Evolutionary conservation across 2,113 vertebrate genomes (phyloP), one percentile per base, ranked within the genome.

Genomic region (Stigmatopora nigra): DNA sequence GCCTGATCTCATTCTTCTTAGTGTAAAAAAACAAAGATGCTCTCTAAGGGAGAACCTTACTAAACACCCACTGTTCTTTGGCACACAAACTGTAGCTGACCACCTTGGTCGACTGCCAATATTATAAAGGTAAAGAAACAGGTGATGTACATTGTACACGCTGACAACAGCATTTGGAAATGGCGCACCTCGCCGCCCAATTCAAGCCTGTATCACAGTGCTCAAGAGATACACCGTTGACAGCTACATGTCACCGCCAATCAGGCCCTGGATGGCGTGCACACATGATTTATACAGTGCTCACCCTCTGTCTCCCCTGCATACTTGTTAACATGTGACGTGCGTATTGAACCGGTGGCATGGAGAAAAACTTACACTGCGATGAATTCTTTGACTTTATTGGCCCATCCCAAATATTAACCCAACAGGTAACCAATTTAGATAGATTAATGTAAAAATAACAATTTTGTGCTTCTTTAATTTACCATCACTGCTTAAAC

Each of bases 151-250:
- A 8, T 38, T 31, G 25, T 31, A 31, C 25, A 31, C 25, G 25
- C 25, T 31, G 25, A 31, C 25, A 31, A 31, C 25, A 31, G 3
- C 25, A 64, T 66, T 79, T 55, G n/a, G 3, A 44, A 60, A 11
- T 7, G 45, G 44, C 72, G 36, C 58, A 63, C 70, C 73, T 61
- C 44, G 35, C 68, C 74, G 35, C 48, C 76, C 72, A 71, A 75
- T 63, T 71, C 75, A 72, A 74, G 75, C 55, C 70, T 72, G 68
- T 60, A 77, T 68, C 71, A 69, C 73, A 75, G 67, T 63, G 73
- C 72, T 84, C 77, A 82, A 82, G 84, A 82, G 83, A 41, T 45
- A 11, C 58, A n/a, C 63, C 65, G 85, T 80, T 81, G 86, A 88
- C 84, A 86, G 80, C 73, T 76, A 77, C 38, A 73, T 84, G 86